phyloP scores from a whole-genome alignment of 2,113 vertebrate genomes.

The Hiodon alosoides region DNA sequence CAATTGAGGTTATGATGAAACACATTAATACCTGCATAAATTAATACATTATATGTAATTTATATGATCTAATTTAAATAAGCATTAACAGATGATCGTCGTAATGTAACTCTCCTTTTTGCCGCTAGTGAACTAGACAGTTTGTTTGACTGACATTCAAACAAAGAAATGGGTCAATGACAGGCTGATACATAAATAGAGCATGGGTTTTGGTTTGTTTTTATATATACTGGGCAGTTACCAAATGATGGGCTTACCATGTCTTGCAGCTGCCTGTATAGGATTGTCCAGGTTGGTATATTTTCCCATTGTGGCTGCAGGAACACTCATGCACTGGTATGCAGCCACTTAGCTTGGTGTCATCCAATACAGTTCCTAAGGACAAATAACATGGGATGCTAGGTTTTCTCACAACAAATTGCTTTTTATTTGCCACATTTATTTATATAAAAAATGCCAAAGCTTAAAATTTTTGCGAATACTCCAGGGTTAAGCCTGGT shows the following conservation, averaged over 20 bases:
- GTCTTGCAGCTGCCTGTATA: slow-evolving; percentile 61
- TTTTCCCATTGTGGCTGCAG: slow-evolving; percentile 63
- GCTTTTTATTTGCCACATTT: too few relatives aligned
- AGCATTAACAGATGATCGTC: too few relatives aligned
- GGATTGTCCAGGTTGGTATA: slow-evolving; percentile 63
- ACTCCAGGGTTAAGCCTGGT: not conserved
- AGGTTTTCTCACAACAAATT: not conserved
- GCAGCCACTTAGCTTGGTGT: slow-evolving; percentile 66
- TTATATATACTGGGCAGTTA: not conserved
- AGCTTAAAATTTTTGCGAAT: too few relatives aligned
- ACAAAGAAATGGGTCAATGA: too few relatives aligned
- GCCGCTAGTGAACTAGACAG: too few relatives aligned
- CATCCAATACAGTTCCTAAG: slow-evolving; percentile 74
- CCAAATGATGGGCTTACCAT: slow-evolving; percentile 59
- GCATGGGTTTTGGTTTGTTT: not conserved
- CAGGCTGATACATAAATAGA: not conserved
- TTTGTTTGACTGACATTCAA: too few relatives aligned
- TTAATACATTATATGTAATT: too few relatives aligned
- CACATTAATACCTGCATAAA: too few relatives aligned
- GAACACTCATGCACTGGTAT: slow-evolving; percentile 59
- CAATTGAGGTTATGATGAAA: too few relatives aligned
- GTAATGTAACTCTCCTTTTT: too few relatives aligned
- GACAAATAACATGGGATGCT: not conserved
- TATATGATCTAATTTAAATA: too few relatives aligned
- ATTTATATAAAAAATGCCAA: too few relatives aligned